Base-by-base conservation (phyloP, 2,888 invertebrate species). In the Cotesia congregata region DNA sequence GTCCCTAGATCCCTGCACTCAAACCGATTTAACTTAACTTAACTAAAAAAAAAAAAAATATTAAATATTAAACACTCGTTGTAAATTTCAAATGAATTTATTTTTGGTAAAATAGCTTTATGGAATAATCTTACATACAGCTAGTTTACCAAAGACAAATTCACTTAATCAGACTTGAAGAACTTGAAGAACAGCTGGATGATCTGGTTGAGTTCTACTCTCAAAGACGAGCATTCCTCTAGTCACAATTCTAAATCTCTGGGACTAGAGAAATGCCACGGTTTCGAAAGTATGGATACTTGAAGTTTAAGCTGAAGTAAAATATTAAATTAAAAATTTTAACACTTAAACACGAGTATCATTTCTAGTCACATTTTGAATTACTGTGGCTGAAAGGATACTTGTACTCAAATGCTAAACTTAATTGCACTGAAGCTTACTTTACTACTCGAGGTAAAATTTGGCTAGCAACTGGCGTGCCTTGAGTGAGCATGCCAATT, bases 111-210 rank as follows among this genome's bases (percentile, higher is more conserved):
- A 87, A 88, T 90, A 90, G 89, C 90, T 90, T 90, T 90, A 90
- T 88, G 89, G 85, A 83, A 75, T 90, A 64, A 82, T 78, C 81
- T 82, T 85, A 83, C 89, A 89, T 88, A 91, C 90, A 92, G 91
- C 90, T 90, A 90, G 88, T 86, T 91, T 92, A 93, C 92, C 92
- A 92, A 93, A 92, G 91, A 89, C 87, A 86, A 88, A 87, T 86
- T 86, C 82, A 84, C 78, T 80, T 83, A 61, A 62, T 68, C 67
- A 30, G 12, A 50, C 7, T 0, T 9, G 50, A 3, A 50, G 12
- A 50, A 9, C 41, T 41, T 41, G 9, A 9, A 9, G 6, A 6
- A n/a, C 50, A 20, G 0, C 30, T 30, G 3, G 30, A 30, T 30
- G 30, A 30, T 30, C 3, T 4, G 0, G 30, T 30, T 30, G 30